Percentiles rank a stretch among this genome's conserved stretches.
Conservation (phyloP, 1,140 invertebrate genomes). For the Agrilus planipennis region DNA sequence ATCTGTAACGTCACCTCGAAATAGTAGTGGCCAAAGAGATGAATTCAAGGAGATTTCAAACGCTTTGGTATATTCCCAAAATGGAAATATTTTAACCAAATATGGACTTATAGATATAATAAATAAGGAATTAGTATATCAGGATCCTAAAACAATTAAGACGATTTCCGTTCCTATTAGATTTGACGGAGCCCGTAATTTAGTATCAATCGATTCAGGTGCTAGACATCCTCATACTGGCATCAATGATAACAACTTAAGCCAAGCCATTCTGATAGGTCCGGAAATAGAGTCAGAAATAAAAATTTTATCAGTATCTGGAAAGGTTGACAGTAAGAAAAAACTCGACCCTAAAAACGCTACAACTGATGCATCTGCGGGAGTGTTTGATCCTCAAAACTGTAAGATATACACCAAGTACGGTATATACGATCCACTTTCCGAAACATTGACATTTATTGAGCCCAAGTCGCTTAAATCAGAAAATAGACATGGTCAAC, state of each 20-base stretch:
- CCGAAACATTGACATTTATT: slow-evolving; percentile 50
- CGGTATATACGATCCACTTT: slow-evolving; percentile 51
- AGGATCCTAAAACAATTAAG: slow-evolving; percentile 40
- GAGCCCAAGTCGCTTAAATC: slow-evolving; percentile 53
- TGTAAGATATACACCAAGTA: slow-evolving; percentile 57
- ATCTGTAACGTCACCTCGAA: too few species aligned
- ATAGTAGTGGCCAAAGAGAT: too few species aligned
- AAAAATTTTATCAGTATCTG: slow-evolving; percentile 47
- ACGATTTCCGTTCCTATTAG: slow-evolving; percentile 34
- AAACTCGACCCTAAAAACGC: slow-evolving; percentile 48
- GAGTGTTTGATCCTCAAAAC: slow-evolving; percentile 50
- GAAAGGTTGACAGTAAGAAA: slow-evolving; percentile 51
- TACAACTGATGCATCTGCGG: slow-evolving; percentile 47
- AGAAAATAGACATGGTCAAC: slow-evolving; percentile 44
- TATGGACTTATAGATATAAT: slow-evolving; percentile 36
- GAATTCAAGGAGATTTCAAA: too few species aligned
- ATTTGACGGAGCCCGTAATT: slow-evolving; percentile 47
- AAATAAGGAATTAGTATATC: slow-evolving; percentile 27
- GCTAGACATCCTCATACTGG: slow-evolving; percentile 44
- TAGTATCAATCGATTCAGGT: slow-evolving; percentile 49
- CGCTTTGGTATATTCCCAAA: too few species aligned
- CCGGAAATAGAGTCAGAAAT: slow-evolving; percentile 53
- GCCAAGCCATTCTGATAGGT: slow-evolving; percentile 52
- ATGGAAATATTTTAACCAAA: slow-evolving; percentile 48
- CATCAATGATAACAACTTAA: slow-evolving; percentile 45